Evolutionary conservation across 2,113 vertebrate genomes (phyloP).

Genomic region (Danio rerio): GRCz12tu NC_133186.1:7651501-7652000

Average conservation of each 20-base stretch:
- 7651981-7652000: slow-evolving; percentile 51
- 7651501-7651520: not conserved
- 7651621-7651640: slow-evolving; percentile 48
- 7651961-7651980: slow-evolving; percentile 40
- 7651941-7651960: slow-evolving; percentile 64
- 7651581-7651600: slow-evolving; percentile 25
- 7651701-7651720: not conserved
- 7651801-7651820: not conserved
- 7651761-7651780: not conserved
- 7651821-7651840: not conserved
- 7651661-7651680: not conserved
- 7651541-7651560: too few relatives aligned
- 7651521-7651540: slow-evolving; percentile 31
- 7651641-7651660: slow-evolving; percentile 12
- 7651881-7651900: not conserved
- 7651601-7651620: slow-evolving; percentile 43
- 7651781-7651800: not conserved
- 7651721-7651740: not conserved
- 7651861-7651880: not conserved
- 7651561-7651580: slow-evolving; percentile 46
- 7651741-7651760: not conserved
- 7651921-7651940: slow-evolving; percentile 59
- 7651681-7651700: not conserved
- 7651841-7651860: not conserved
- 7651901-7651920: slow-evolving; percentile 60